Conservation (phyloP, 2,113 vertebrate genomes). For the Psilopogon haemacephalus region DNA sequence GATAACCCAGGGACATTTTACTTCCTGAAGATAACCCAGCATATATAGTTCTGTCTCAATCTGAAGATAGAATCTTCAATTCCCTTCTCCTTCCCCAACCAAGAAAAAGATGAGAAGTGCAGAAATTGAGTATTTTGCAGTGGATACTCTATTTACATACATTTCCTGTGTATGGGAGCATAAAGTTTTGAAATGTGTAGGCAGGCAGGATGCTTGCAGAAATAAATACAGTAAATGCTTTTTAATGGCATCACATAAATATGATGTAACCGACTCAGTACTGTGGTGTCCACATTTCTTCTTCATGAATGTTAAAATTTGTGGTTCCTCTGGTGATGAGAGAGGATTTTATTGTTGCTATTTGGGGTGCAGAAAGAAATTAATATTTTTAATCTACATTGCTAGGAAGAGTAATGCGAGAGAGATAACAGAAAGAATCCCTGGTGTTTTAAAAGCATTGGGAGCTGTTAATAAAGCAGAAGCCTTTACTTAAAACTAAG, state of each 20-base stretch:
- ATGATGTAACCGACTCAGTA: background rate
- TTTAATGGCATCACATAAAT: constrained; percentile 29
- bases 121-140: constrained; percentile 43
- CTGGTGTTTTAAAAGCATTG: background rate
- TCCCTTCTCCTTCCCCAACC: background rate
- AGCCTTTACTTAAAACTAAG: background rate
- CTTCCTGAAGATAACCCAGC: constrained; percentile 6
- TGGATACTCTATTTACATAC: constrained; percentile 26
- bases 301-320: background rate
- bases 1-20: constrained; percentile 56
- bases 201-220: background rate
- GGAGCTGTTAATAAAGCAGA: background rate
- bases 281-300: background rate
- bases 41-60: constrained; percentile 17
- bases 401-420: background rate
- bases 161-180: constrained; percentile 11
- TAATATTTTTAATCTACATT: background rate
- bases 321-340: background rate
- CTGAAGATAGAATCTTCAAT: background rate
- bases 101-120: background rate
- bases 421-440: background rate
- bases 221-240: constrained; percentile 15
- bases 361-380: background rate
- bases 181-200: constrained; percentile 17
- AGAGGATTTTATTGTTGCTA: background rate